These are phyloP conservation scores for Thamnaconus septentrionalis DNA, from an alignment of 2,113 vertebrate species.

Conservation along the genomic window DNA sequence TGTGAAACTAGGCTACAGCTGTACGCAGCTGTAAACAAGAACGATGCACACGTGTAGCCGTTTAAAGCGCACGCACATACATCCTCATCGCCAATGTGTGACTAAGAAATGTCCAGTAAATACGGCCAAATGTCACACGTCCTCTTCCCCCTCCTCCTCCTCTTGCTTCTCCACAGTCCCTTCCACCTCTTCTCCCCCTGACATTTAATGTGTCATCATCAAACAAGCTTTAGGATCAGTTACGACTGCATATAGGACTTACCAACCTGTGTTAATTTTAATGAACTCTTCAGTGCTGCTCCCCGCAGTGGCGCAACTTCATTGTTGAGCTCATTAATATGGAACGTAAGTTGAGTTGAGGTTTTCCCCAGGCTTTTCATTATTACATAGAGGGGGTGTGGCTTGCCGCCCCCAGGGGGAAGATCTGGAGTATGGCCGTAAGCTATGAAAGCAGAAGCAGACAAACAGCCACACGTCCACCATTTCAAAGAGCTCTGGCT, in stretches of 20 bases:
- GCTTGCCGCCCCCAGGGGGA: slow-evolving; percentile 32
- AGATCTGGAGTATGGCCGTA: slow-evolving; percentile 51
- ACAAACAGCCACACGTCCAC: slow-evolving; percentile 37
- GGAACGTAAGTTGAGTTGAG: neutral
- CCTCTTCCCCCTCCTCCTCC: no score
- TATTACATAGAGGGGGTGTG: slow-evolving; percentile 46
- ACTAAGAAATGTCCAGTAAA: no score
- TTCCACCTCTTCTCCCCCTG: neutral
- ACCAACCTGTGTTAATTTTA: slow-evolving; percentile 29
- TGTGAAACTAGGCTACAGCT: slow-evolving; percentile 35
- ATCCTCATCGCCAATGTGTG: no score
- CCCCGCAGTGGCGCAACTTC: slow-evolving; percentile 10
- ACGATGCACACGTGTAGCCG: slow-evolving; percentile 13
- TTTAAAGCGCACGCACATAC: neutral
- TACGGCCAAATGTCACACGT: no score
- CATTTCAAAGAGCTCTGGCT: slow-evolving; percentile 15
- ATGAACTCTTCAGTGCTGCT: slow-evolving; percentile 52
- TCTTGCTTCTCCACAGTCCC: no score
- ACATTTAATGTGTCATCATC: slow-evolving; percentile 5
- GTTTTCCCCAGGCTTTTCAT: slow-evolving; percentile 57
- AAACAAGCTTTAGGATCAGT: slow-evolving; percentile 21
- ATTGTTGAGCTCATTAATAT: slow-evolving; percentile 56
- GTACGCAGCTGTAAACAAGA: slow-evolving; percentile 10
- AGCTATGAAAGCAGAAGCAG: slow-evolving; percentile 44
- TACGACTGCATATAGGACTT: slow-evolving; percentile 11